These are phyloP conservation scores for Leistus spinibarbis DNA, from an alignment of 2,888 invertebrate genomes.

Conservation along the genomic window DNA sequence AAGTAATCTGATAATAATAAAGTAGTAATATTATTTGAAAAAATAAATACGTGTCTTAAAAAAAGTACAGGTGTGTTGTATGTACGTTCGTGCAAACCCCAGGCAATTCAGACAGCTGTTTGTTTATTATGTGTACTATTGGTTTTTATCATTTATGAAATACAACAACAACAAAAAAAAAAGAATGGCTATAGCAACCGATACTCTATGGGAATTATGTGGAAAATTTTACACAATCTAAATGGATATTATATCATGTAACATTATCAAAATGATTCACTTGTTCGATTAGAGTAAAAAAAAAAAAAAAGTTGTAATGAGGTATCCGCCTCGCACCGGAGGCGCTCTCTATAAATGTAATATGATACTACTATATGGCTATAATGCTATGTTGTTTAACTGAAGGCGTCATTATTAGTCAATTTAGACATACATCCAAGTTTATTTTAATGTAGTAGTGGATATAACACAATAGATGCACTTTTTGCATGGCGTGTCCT, in stretches of 20 bases:
- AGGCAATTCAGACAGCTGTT: conserved; percentile 26
- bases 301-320: conserved; percentile 24
- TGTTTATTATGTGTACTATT: conserved; percentile 1
- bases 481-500: neutral
- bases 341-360: neutral
- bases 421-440: neutral
- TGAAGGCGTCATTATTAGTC: neutral
- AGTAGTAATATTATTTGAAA: conserved; percentile 27
- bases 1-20: conserved; percentile 38
- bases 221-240: conserved; percentile 32
- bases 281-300: conserved; percentile 3
- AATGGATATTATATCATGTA: conserved; percentile 37
- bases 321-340: conserved; percentile 3
- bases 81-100: conserved; percentile 21
- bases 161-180: neutral
- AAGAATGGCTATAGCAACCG: neutral
- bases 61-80: conserved; percentile 34
- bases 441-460: neutral
- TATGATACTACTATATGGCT: neutral
- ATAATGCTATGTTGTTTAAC: neutral
- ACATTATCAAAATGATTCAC: conserved; percentile 36
- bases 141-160: neutral
- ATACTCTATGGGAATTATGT: neutral
- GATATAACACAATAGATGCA: no score
- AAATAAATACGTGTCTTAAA: conserved; percentile 34